Evolutionary conservation across 1,140 invertebrate species (phyloP), one percentile per base, ranked within the genome.

Genomic region (Grapholita molesta): DNA sequence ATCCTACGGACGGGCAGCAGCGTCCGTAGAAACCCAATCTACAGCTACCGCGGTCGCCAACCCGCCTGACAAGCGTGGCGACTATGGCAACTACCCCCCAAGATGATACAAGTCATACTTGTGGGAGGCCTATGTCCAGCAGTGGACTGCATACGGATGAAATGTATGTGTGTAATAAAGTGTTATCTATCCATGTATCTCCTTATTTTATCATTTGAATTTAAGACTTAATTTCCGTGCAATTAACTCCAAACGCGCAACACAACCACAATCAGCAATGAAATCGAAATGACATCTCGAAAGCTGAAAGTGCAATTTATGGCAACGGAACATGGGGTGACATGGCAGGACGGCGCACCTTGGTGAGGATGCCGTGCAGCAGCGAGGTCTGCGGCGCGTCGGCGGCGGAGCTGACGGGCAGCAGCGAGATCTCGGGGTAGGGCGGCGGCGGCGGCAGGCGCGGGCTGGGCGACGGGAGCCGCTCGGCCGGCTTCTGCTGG

Each of bases 401-500:
- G 84, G 93, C 78, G 86, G 92, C 52, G 83, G 79, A 69, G 73
- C 85, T 65, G 66, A 96, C 95, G 1, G 96, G 95, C 82, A 96
- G 94, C 9, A 96, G 89, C 1, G 95, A 96, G 25, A 96, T 96
- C 83, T 96, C 95, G 0, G 95, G 95, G 89, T 96, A 96, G 57
- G 95, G 95, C 35, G 95, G 94, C 1, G 95, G 94, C 12, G 94
- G 92, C 3, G 88, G 91, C 7, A 92, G 70, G n/a, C 89, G 74
- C 0, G 88, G 86, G 66, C 83, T 88, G 3, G 88, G 76, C 1
- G 85, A 79, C 0, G 88, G 81, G 15, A 85, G 61, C 12, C 88
- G 77, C 35, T 89, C 86, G 2, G 71, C 73, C 23, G 83, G 84
- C 64, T 85, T 88, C 12, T 83, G 83, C n/a, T n/a, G n/a, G n/a